phyloP scores from a whole-genome alignment of 2,797 vertebrate species.

The Tokudaia tokunoshimensis region DNA sequence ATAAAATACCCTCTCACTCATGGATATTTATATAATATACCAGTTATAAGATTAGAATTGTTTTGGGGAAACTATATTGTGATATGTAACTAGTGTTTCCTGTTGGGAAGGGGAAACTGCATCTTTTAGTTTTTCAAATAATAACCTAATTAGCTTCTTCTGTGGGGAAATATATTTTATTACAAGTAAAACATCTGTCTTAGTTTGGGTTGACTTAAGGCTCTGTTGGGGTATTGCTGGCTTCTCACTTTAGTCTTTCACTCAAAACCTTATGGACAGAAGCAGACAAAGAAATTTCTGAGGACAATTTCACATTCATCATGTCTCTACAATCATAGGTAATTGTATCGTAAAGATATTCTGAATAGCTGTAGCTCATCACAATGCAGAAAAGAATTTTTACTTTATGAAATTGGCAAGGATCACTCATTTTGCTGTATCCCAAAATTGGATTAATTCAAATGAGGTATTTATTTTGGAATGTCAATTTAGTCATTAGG shows the following conservation, averaged over 20 bases:
- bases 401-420: background rate
- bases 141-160: too few species aligned
- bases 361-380: background rate
- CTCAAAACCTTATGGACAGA: too few species aligned
- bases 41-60: background rate
- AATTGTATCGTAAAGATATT: background rate
- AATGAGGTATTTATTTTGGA: background rate
- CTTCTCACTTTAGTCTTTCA: too few species aligned
- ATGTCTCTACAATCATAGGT: background rate
- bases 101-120: background rate
- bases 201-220: background rate
- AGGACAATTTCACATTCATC: background rate
- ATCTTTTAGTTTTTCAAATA: background rate
- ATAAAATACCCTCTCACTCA: background rate
- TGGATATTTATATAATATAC: background rate
- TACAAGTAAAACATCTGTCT: background rate
- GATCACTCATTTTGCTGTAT: background rate
- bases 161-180: background rate
- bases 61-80: background rate
- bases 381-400: background rate
- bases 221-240: background rate
- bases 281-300: background rate
- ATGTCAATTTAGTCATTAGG: background rate
- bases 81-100: too few species aligned
- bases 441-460: background rate